These are phyloP conservation scores for Plusia festucae DNA, from an alignment of 2,888 invertebrate species.

Conservation along the genomic window DNA sequence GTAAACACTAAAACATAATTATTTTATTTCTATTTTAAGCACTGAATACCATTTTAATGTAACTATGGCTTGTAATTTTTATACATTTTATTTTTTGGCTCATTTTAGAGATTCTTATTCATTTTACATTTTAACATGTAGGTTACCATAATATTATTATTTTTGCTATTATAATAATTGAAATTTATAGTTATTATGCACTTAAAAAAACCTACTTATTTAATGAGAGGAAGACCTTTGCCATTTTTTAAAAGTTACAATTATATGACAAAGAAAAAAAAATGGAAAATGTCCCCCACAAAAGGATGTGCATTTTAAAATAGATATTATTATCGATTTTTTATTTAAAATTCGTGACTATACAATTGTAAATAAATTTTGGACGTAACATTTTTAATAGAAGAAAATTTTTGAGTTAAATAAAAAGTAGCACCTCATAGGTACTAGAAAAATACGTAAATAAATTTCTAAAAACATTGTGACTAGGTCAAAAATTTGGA, in stretches of 20 bases:
- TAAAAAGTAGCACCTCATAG: conserved; percentile 51
- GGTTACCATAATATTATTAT: conserved; percentile 43
- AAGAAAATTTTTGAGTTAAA: conserved; percentile 40
- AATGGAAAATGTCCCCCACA: conserved; percentile 54
- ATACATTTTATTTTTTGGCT: conserved; percentile 45
- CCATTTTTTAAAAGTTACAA: conserved; percentile 37
- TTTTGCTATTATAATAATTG: conserved; percentile 54
- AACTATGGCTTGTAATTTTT: conserved; percentile 35
- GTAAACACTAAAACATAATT: not conserved
- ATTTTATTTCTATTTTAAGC: not conserved
- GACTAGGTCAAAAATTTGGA: conserved; percentile 56
- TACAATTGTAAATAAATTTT: conserved; percentile 66
- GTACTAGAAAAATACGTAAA: conserved; percentile 40
- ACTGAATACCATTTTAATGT: conserved; percentile 23
- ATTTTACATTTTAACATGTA: conserved; percentile 47
- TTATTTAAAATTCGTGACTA: conserved; percentile 52
- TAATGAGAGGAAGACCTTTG: conserved; percentile 59
- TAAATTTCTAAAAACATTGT: conserved; percentile 35
- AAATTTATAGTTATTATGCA: conserved; percentile 58
- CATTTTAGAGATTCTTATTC: conserved; percentile 44
- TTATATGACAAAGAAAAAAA: conserved; percentile 48
- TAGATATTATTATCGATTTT: conserved; percentile 31
- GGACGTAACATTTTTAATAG: conserved; percentile 62
- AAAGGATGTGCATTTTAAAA: conserved; percentile 56
- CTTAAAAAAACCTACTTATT: conserved; percentile 58